Base-by-base conservation (phyloP, 2,113 vertebrate species). In the Erpornis zantholeuca region DNA sequence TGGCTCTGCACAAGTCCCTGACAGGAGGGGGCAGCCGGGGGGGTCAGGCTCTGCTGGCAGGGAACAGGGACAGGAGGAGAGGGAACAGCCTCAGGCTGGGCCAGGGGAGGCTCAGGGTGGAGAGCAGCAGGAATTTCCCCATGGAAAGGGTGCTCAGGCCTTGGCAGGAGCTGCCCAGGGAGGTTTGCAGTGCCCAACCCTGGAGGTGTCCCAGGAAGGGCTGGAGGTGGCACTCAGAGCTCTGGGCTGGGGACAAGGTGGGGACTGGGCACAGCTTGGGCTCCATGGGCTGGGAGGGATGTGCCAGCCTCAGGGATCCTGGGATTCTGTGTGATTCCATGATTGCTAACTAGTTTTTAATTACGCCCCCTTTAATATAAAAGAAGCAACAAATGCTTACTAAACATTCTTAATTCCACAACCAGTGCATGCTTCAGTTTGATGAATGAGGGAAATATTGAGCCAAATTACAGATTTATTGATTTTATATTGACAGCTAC, bases 231-330 rank as follows among this genome's bases (percentile, higher is more conserved):
- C 59, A 72, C 76, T 57, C 1, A 72, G 76, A 1, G 86, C 42
- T 72, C 68, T 57, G 85, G 75, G n/a, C 49, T 88, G 57, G 68
- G 50, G 33, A 65, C 52, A 44, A 7, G 52, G 68, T 44, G 68
- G 59, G 50, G 1, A 88, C 19, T 0, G 9, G 36, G 44, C 36
- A 81, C 77, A 38, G 50, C 12, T 24, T 13, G 52, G 36, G 13
- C 50, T 60, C 2, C 0, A 0, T n/a, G 78, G 50, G 3, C 38
- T 45, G 3, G 19, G 24, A 53, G 53, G n/a, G 5, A 1, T 47
- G 47, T 5, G 35, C 61, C 61, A 47, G 0, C 2, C 0, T 15
- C 0, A 76, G 1, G 2, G 5, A 45, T 28, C 4, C 33, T 59
- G 24, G 10, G 5, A 53, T 45, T 45, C 33, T 66, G 22, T 53